These are phyloP conservation scores for Neelides sp. DNA, from an alignment of 1,140 invertebrate genomes.

Conservation along the genomic window DNA sequence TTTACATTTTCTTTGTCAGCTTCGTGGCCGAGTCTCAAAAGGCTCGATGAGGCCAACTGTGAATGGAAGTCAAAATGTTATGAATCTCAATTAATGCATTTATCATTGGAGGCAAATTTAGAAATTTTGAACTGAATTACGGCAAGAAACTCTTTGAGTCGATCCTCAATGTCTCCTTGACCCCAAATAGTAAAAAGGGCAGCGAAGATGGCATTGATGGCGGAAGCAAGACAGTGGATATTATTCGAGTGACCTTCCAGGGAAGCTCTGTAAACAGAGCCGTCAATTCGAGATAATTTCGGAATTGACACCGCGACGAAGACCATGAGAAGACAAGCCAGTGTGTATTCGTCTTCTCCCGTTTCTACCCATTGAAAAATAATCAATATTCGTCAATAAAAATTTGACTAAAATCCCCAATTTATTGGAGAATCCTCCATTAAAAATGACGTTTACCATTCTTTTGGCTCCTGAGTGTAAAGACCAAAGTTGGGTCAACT, in stretches of 20 bases:
- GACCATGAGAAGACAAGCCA: slow-evolving; percentile 93
- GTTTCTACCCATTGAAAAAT: slow-evolving; percentile 38
- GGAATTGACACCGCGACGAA: slow-evolving; percentile 97
- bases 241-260: slow-evolving; percentile 94
- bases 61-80: slow-evolving; percentile 14
- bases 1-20: slow-evolving; percentile 84
- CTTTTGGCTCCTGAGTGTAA: slow-evolving; percentile 74
- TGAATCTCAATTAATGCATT: neutral
- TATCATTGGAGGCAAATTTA: slow-evolving; percentile 7
- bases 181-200: slow-evolving; percentile 92
- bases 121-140: slow-evolving; percentile 36
- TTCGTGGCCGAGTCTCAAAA: slow-evolving; percentile 85
- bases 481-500: slow-evolving; percentile 86
- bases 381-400: no score
- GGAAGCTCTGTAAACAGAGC: slow-evolving; percentile 76
- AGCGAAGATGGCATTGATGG: slow-evolving; percentile 92
- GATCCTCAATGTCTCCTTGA: slow-evolving; percentile 86
- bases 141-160: slow-evolving; percentile 96
- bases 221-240: slow-evolving; percentile 90
- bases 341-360: slow-evolving; percentile 83
- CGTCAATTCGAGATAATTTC: slow-evolving; percentile 80
- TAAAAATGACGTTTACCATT: slow-evolving; percentile 52
- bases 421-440: no score
- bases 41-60: slow-evolving; percentile 79
- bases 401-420: no score